These are phyloP conservation scores for Spea hammondii DNA, from an alignment of 2,797 vertebrate genomes.

Conservation along the genomic window DNA sequence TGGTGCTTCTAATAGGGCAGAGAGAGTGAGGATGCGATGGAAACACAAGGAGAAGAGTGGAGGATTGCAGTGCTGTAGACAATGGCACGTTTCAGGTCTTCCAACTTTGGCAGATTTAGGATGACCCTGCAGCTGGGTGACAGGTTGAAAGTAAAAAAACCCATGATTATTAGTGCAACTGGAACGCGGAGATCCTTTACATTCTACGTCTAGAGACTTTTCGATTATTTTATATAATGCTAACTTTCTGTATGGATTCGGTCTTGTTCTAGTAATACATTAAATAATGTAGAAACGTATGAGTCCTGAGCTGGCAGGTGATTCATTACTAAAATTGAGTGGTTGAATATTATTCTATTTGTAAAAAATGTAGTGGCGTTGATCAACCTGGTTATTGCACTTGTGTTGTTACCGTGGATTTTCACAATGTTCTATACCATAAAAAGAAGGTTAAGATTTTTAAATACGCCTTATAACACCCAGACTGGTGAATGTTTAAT, in stretches of 20 bases:
- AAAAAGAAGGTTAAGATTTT: no score
- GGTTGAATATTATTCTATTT: no score
- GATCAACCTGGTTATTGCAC: no score
- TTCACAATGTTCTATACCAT: no score
- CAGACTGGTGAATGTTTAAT: no score
- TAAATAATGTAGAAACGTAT: slow-evolving; percentile 2
- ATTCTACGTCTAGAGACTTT: slow-evolving; percentile 54
- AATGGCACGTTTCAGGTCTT: slow-evolving; percentile 42
- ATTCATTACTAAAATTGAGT: slow-evolving; percentile 3
- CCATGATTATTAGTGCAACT: slow-evolving; percentile 61
- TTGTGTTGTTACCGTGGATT: no score
- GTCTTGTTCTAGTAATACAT: slow-evolving; percentile 20
- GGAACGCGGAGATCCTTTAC: slow-evolving; percentile 57
- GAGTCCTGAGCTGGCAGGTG: background rate
- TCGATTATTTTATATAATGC: slow-evolving; percentile 22
- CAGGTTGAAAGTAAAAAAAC: slow-evolving; percentile 57
- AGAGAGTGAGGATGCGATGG: slow-evolving; percentile 29
- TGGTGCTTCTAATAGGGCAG: slow-evolving; percentile 48
- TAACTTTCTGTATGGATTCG: slow-evolving; percentile 14
- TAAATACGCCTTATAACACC: no score
- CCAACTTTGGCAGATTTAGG: slow-evolving; percentile 45
- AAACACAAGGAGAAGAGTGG: slow-evolving; percentile 27
- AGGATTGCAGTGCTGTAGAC: slow-evolving; percentile 20
- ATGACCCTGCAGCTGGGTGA: slow-evolving; percentile 57
- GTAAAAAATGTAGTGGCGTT: no score